Percentiles rank a stretch among this genome's conserved stretches.
phyloP scores from a whole-genome alignment of 2,113 vertebrate genomes.

The Falcunculus frontatus region DNA sequence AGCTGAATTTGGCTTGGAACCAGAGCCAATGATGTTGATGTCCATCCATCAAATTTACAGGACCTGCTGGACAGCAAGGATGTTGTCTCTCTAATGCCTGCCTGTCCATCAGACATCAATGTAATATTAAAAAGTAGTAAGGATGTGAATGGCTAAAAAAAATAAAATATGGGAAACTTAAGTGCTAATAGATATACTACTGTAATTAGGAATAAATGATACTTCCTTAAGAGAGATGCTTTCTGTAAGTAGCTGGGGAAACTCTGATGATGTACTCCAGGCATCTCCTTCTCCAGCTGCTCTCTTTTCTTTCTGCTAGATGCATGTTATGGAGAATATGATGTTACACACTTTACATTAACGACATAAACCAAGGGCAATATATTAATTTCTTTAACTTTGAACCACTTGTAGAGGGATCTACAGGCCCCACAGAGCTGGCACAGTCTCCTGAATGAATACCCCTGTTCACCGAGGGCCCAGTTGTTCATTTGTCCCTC shows the following conservation, averaged over 20 bases:
- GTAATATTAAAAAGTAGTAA: neutral
- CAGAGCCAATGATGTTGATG: neutral
- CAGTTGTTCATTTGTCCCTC: neutral
- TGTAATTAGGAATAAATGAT: neutral
- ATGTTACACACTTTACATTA: neutral
- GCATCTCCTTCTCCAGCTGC: neutral
- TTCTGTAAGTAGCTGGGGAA: neutral
- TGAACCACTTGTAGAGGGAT: neutral
- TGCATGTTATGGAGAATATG: neutral
- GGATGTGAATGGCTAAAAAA: neutral
- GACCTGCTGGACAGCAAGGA: neutral
- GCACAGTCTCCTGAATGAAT: neutral
- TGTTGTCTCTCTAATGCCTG: neutral
- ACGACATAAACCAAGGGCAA: fast-evolving
- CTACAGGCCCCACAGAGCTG: neutral
- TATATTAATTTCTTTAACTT: neutral
- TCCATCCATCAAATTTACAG: neutral
- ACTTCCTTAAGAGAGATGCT: neutral
- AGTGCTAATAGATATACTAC: neutral
- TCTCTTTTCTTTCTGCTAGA: neutral
- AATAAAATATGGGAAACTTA: neutral
- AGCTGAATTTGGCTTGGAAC: neutral
- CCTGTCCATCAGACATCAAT: neutral
- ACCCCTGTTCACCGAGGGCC: neutral
- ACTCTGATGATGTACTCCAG: neutral